A percentile compares a stretch with the other conserved stretches of the same genome.
Evolutionary conservation across 2,888 invertebrate genomes (phyloP).

Genomic region (Drosophila acutilabella): DNA sequence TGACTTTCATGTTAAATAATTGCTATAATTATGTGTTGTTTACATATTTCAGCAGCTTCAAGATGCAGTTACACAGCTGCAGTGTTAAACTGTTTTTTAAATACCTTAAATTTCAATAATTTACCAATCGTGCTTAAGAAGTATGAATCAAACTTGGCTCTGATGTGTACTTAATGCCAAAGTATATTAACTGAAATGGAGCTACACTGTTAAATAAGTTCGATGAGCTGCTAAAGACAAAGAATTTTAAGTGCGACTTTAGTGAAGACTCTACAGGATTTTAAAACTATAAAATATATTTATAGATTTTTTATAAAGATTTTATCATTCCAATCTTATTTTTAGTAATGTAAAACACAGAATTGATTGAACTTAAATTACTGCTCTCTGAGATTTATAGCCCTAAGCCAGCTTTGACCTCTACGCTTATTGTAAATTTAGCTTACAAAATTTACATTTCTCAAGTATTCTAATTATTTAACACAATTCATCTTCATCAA

Average conservation of each 20-base stretch:
- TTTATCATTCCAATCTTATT: too few species aligned
- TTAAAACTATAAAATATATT: too few species aligned
- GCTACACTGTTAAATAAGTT: background rate
- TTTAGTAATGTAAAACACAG: too few species aligned
- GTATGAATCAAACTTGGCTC: conserved; percentile 2
- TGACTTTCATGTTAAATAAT: conserved; percentile 41
- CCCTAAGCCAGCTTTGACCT: background rate
- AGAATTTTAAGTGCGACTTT: too few species aligned
- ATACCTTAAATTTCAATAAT: conserved; percentile 18
- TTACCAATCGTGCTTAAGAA: conserved; percentile 36
- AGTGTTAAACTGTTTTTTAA: conserved; percentile 24
- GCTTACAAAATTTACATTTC: conserved; percentile 6
- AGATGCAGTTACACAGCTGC: conserved; percentile 36
- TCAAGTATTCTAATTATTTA: conserved; percentile 19
- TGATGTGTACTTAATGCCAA: background rate
- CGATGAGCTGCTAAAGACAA: background rate
- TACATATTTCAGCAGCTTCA: conserved; percentile 15
- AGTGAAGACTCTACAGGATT: too few species aligned
- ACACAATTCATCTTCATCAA: conserved; percentile 30
- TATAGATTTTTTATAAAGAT: too few species aligned
- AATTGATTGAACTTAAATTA: background rate
- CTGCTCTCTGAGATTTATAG: background rate
- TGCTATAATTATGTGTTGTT: conserved; percentile 27
- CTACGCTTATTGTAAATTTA: background rate
- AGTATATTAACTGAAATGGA: background rate